Evolutionary conservation across 2,888 invertebrate genomes (phyloP), one percentile per base, ranked within the genome.

Genomic region (Polydrusus tereticollis): DNA sequence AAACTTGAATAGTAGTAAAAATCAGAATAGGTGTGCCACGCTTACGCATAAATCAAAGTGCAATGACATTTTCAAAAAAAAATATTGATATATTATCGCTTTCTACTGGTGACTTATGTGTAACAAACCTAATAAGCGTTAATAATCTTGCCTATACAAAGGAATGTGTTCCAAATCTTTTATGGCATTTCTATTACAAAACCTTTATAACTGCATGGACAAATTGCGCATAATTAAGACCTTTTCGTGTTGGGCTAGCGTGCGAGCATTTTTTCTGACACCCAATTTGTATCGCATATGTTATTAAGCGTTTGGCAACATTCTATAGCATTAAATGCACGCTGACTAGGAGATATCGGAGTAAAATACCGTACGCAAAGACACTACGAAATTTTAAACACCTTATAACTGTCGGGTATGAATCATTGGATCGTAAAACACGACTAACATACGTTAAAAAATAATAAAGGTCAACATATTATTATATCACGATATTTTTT

Each of bases 51-150:
- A 55, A 55, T 55, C 21, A 55, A n/a, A 29, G 52, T 55, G 52
- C 52, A 55, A 29, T 55, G 52, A 55, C 52, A 55, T 55, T 55
- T 33, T 14, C 52, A 29, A 55, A 29, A 55, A n/a, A 33, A 29
- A 55, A 55, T 26, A 55, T 55, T 55, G 29, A 55, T 55, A 55
- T 12, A 55, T 29, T 55, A 18, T 5, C 52, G 52, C 52, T 55
- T 55, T 55, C 52, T 55, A 55, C 52, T 55, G n/a, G 52, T 55
- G 52, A 29, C 29, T 29, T 55, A 55, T 55, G 52, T 55, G 52
- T 55, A 55, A 55, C 29, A 55, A 55, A 33, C 29, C 52, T 55
- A 52, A 52, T 52, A 55, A 55, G 52, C 52, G 29, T 55, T 29
- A 29, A 55, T 55, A 55, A 55, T 29, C 18, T 55, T 55, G 29